Base-by-base conservation (phyloP, 2,888 invertebrate species). In the Hypercompe scribonia region DNA sequence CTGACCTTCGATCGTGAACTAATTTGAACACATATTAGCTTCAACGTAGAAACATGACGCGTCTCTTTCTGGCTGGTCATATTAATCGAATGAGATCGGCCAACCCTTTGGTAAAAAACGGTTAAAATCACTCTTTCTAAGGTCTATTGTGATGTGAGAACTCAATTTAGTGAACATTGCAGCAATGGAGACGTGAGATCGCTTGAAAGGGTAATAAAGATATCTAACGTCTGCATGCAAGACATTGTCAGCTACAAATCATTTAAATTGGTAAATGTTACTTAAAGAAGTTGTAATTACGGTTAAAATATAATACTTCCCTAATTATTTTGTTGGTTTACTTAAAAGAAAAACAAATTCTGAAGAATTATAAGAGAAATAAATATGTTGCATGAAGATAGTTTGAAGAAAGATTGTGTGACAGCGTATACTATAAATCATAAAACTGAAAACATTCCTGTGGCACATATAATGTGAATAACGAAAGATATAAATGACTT, bases 91-190 rank as follows among this genome's bases (percentile, higher is more conserved):
- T 93, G 94, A 94, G 94, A 93, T 91, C 94, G 94, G 92, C 88
- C 94, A 95, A 95, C 94, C 95, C 95, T 95, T 95, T 95, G 87
- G 90, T 92, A 94, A 95, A 95, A 95, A 94, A 93, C 87, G 90
- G 91, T 92, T 91, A 91, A 94, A 93, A 91, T 91, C 92, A 91
- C 91, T 93, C 91, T 90, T 93, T 94, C 90, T 88, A 90, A 86
- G 86, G 89, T 80, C 91, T 87, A 94, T 95, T 95, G 95, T 95
- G 90, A 93, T 93, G 94, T 94, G 95, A 95, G 95, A 95, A 95
- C 95, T 95, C 93, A 95, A 95, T 95, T 94, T 94, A 91, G 90
- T 89, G 87, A 89, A 89, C 91, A 90, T 88, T 91, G 88, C 88
- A 85, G 85, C 84, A 85, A 87, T 86, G 78, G 68, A 78, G 87